Evolutionary conservation across 2,888 invertebrate genomes (phyloP).

Genomic region (Morpho helenor): DNA sequence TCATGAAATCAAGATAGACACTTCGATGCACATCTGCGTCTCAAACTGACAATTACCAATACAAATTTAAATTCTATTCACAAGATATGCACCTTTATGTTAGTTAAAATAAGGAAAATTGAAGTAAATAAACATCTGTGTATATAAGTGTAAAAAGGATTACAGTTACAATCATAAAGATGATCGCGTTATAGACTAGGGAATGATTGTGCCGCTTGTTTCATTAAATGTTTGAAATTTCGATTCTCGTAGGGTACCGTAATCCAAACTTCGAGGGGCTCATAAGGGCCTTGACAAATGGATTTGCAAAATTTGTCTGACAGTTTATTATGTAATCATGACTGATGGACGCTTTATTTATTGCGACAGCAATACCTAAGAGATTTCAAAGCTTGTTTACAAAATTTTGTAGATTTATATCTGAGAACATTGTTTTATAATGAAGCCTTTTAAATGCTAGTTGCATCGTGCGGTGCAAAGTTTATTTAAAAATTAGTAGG

Average conservation of each 20-base stretch:
- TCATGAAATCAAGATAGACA: constrained; percentile 68
- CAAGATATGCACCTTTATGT: constrained; percentile 35
- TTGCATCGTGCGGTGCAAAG: too few relatives aligned
- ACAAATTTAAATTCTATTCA: constrained; percentile 5
- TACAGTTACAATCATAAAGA: constrained; percentile 38
- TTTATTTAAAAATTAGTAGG: too few relatives aligned
- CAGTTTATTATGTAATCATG: constrained; percentile 27
- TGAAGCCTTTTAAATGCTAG: too few relatives aligned
- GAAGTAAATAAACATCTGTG: constrained; percentile 7
- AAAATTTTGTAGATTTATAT: background rate
- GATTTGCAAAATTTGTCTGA: constrained; percentile 30
- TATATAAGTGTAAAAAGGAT: constrained; percentile 45
- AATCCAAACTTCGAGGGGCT: constrained; percentile 38
- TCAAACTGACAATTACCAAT: constrained; percentile 33
- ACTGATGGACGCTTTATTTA: constrained; percentile 41
- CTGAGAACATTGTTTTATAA: too few relatives aligned
- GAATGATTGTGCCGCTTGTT: constrained; percentile 24
- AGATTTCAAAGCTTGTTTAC: constrained; percentile 10
- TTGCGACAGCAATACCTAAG: constrained; percentile 28
- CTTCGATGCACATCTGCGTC: constrained; percentile 66
- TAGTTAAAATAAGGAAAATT: constrained; percentile 4
- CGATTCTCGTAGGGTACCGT: constrained; percentile 39
- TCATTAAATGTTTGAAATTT: constrained; percentile 37
- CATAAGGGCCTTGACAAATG: constrained; percentile 35
- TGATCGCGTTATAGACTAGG: constrained; percentile 25